Base-by-base conservation (phyloP, 1,140 invertebrate species). In the Drosophila equinoxialis region DNA sequence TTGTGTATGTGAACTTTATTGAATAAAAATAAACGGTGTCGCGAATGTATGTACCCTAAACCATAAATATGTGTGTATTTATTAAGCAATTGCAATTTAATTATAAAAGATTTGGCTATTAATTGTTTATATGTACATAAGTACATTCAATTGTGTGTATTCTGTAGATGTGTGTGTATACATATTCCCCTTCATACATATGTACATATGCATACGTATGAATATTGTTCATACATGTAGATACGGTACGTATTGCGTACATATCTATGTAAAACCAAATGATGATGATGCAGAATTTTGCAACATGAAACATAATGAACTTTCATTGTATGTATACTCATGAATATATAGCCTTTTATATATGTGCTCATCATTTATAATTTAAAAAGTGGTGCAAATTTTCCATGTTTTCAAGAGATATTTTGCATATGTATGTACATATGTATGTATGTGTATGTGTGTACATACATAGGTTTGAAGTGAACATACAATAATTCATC, bases 81-180 rank as follows among this genome's bases (percentile, higher is more conserved):
- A 48, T 45, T 30, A 58, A 14, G 13, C 26, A 60, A 51, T 17
- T 51, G 45, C 13, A 17, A 23, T 23, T 7, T 23, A 23, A 8
- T 11, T 51, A 23, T 23, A 2, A 51, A 51, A 51, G 17, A 20
- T 23, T 51, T 51, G 7, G 63, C 60, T 20, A 55, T 58, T 66
- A 62, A 14, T 14, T 42, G 60, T 20, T 35, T 41, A 54, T 45
- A 13, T 5, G 14, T 37, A 30, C 30, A 11, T 37, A 37, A 26
- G 13, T 60, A 60, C 14, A 55, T 42, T 54, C n/a, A 55, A 54
- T 61, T 62, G 42, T 33, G 54, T 68, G 30, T 68, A 60, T 51
- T 60, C 5, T 37, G 17, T 51, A 30, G 20, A 30, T 35, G 33
- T 23, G 60, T 35, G 14, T 60, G 30, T 23, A 26, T 20, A 39